phyloP scores from a whole-genome alignment of 2,888 invertebrate genomes.

The Magallana nippona region DNA sequence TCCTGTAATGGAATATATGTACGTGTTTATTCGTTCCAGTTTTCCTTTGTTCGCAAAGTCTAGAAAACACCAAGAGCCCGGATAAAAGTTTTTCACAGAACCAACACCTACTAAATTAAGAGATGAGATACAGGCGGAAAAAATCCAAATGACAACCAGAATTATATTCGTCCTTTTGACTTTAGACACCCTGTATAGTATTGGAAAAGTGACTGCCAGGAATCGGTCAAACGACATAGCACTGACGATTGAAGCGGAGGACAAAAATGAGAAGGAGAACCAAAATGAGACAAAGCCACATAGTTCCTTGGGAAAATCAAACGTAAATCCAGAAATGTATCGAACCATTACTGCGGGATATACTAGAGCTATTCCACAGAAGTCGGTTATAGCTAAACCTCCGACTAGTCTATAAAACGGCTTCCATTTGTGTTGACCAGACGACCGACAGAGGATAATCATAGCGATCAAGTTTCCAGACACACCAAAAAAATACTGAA shows the following conservation, averaged over 20 bases:
- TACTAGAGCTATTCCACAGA: background rate
- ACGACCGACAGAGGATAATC: background rate
- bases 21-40: slow-evolving; percentile 18
- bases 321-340: slow-evolving; percentile 15
- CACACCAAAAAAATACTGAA: slow-evolving; percentile 21
- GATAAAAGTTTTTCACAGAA: slow-evolving; percentile 28
- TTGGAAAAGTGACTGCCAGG: background rate
- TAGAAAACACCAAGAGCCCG: slow-evolving; percentile 38
- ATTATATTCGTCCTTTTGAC: background rate
- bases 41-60: slow-evolving; percentile 14
- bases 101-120: slow-evolving; percentile 13
- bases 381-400: slow-evolving; percentile 19
- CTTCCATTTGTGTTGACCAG: slow-evolving; percentile 1
- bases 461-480: slow-evolving; percentile 21
- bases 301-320: background rate
- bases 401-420: slow-evolving; percentile 22
- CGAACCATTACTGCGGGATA: slow-evolving; percentile 1
- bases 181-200: background rate
- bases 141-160: background rate
- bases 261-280: slow-evolving; percentile 7
- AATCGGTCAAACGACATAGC: slow-evolving; percentile 33
- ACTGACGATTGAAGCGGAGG: slow-evolving; percentile 10
- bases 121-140: background rate
- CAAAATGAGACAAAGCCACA: background rate
- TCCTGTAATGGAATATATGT: slow-evolving; percentile 35